Evolutionary conservation across 2,888 invertebrate genomes (phyloP), one percentile per base, ranked within the genome.

Genomic region (Caenorhabditis imperialis): DNA sequence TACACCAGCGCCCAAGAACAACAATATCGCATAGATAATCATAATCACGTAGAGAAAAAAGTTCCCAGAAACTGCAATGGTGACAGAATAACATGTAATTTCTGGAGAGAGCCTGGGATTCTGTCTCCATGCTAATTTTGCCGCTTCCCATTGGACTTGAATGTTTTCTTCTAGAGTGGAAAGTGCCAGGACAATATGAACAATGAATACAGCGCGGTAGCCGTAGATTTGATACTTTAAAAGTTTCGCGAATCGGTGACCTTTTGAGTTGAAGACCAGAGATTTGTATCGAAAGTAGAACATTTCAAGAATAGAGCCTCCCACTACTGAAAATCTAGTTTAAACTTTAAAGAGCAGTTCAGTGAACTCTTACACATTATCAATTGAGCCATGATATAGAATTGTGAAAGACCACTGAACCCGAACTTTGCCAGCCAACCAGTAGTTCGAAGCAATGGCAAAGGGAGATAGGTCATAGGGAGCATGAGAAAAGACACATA

Each of bases 341-440:
- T n/a, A n/a, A n/a, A n/a, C n/a, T n/a, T n/a, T n/a, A n/a, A n/a
- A n/a, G n/a, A n/a, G n/a, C n/a, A n/a, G n/a, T n/a, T n/a, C n/a
- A n/a, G n/a, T n/a, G n/a, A n/a, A n/a, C n/a, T n/a, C 30, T 48
- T 30, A 48, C 48, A 30, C 8, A 48, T 27, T 12, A 48, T 48
- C 10, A 48, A 25, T 16, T 16, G n/a, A 1, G 8, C 48, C 1
- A 48, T 2, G 10, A 5, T 12, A 8, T 48, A 14, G 4, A 27
- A 16, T 48, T 48, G 48, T 1, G 27, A 8, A 12, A 48, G 14
- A 27, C 48, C 48, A 27, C 30, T 25, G 16, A 48, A 30, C 2
- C 48, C 48, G 16, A 20, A 30, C 10, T 48, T 25, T 7, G 35
- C 23, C 38, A 51, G 4, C 22, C 10, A 20, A 14, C 51, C 51